Conservation (phyloP, 2,113 vertebrate genomes). For the Irena cyanogastra region DNA sequence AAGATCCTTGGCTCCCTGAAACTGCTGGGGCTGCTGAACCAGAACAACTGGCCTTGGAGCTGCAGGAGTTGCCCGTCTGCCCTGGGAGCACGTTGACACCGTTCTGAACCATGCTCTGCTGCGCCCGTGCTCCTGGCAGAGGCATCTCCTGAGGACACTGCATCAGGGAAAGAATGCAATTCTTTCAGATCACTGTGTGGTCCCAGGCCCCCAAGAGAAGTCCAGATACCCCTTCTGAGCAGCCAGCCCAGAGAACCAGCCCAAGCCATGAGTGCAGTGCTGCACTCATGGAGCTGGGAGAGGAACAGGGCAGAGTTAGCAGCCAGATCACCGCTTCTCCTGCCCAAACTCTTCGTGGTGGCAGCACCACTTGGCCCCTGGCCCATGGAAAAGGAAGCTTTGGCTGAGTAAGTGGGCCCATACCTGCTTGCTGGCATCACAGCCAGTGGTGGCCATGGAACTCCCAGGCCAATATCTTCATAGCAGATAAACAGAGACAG, state of each 20-base stretch:
- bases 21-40: not conserved
- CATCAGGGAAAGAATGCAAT: not conserved
- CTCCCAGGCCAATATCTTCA: not conserved
- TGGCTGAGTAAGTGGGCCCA: not conserved
- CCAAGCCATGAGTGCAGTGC: not conserved
- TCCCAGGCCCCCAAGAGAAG: not conserved
- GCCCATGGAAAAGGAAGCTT: not conserved
- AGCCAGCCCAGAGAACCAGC: not conserved
- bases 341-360: not conserved
- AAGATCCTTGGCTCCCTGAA: not conserved
- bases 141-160: not conserved
- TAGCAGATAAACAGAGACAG: not conserved
- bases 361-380: not conserved
- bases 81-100: rapidly evolving
- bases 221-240: not conserved
- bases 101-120: not conserved
- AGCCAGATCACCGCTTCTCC: not conserved
- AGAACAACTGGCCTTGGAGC: not conserved
- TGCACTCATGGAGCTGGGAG: not conserved
- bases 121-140: rapidly evolving
- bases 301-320: not conserved
- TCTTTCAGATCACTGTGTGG: not conserved
- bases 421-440: not conserved
- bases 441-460: not conserved
- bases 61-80: not conserved